Percentiles rank a stretch among this genome's conserved stretches.
These are phyloP conservation scores for Phyllotis vaccarum DNA, from an alignment of 2,797 vertebrate genomes.

Conservation along the genomic window DNA sequence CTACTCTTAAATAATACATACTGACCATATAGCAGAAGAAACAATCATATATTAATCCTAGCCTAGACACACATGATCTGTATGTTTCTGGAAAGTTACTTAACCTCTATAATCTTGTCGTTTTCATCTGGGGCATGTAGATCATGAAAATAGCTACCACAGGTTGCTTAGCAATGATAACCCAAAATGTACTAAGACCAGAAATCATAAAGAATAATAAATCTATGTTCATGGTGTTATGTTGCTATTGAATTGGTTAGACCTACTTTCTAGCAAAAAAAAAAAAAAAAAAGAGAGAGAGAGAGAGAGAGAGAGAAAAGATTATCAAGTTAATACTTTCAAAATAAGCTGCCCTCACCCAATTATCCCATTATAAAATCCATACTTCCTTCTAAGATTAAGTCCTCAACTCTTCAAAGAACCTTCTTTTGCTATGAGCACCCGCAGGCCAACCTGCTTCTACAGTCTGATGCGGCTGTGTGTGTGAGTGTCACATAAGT, in stretches of 20 bases:
- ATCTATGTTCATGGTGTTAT: slow-evolving; percentile 15
- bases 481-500: not conserved
- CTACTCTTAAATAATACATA: not conserved
- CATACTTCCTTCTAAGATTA: slow-evolving; percentile 6
- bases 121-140: not conserved
- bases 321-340: slow-evolving; percentile 36
- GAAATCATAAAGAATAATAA: not conserved
- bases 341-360: not conserved
- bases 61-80: not conserved
- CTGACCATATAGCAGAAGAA: not conserved
- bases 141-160: not conserved
- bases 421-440: not conserved
- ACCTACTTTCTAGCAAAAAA: slow-evolving; percentile 3
- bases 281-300: not conserved
- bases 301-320: no score
- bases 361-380: slow-evolving; percentile 40
- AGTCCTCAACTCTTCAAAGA: not conserved
- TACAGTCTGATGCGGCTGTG: not conserved
- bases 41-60: not conserved
- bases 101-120: not conserved
- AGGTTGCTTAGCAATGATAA: not conserved
- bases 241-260: slow-evolving; percentile 8
- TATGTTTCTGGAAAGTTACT: not conserved
- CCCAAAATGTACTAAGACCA: not conserved
- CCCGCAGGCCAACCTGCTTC: not conserved